Conservation (phyloP, 2,888 invertebrate genomes). For the Drosophila aldrichi region DNA sequence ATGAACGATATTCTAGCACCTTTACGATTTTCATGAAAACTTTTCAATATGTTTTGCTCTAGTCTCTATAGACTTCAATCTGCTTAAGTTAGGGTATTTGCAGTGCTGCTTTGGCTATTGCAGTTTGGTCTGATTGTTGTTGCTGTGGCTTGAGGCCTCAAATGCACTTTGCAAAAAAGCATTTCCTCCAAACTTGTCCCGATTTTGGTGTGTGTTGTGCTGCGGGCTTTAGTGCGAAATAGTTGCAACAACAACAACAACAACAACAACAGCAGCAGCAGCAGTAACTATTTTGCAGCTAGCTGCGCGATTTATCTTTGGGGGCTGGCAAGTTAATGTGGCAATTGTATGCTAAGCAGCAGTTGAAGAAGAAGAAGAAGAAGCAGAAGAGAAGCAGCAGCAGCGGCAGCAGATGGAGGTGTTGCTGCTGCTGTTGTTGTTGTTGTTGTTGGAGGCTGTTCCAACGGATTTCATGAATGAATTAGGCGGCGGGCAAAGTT, state of each 20-base stretch:
- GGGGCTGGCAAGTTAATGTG: slow-evolving; percentile 78
- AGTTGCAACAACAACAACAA: slow-evolving; percentile 50
- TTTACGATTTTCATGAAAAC: no score
- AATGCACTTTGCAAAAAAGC: slow-evolving; percentile 83
- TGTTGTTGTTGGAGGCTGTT: slow-evolving; percentile 36
- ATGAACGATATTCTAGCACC: no score
- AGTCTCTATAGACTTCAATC: no score
- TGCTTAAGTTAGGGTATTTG: slow-evolving; percentile 5
- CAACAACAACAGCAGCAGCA: slow-evolving; percentile 20
- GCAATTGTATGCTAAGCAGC: slow-evolving; percentile 81
- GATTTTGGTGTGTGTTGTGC: slow-evolving; percentile 68
- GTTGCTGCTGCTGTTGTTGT: slow-evolving; percentile 13
- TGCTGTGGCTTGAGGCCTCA: slow-evolving; percentile 70
- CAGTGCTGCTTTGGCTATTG: slow-evolving; percentile 7
- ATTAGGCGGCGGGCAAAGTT: slow-evolving; percentile 73
- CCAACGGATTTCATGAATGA: slow-evolving; percentile 78
- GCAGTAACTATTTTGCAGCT: slow-evolving; percentile 56
- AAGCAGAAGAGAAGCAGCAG: neutral
- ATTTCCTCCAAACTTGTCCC: slow-evolving; percentile 78
- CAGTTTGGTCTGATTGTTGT: slow-evolving; percentile 31
- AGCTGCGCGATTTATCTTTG: slow-evolving; percentile 76
- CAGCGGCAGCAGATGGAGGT: neutral
- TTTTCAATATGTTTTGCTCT: neutral
- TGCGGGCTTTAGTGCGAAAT: slow-evolving; percentile 74
- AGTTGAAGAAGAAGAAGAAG: slow-evolving; percentile 35